Percentiles rank a stretch among this genome's conserved stretches.
phyloP scores from a whole-genome alignment of 2,797 vertebrate species.

The Geotrypetes seraphini region DNA sequence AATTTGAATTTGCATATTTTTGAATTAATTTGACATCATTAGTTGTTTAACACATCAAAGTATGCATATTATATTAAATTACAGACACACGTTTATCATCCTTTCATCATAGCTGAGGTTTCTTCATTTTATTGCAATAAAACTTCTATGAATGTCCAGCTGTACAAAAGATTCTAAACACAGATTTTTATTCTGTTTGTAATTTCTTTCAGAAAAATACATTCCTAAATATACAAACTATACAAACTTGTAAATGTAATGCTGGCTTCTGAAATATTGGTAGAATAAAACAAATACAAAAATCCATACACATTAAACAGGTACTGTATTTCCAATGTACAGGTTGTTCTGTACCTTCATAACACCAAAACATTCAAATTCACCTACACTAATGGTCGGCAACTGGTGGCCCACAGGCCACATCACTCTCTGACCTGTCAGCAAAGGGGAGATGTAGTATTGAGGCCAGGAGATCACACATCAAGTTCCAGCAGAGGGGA shows the following conservation, averaged over 20 bases:
- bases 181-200: constrained; percentile 46
- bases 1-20: too few relatives aligned
- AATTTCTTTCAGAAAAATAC: constrained; percentile 63
- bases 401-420: too few relatives aligned
- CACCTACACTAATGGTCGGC: constrained; percentile 34
- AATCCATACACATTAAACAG: constrained; percentile 32
- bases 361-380: constrained; percentile 56
- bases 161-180: constrained; percentile 55
- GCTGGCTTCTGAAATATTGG: constrained; percentile 56
- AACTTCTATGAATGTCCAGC: constrained; percentile 52
- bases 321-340: constrained; percentile 37
- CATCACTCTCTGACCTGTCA: too few relatives aligned
- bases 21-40: too few relatives aligned
- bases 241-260: constrained; percentile 60
- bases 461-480: too few relatives aligned
- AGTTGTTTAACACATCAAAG: too few relatives aligned
- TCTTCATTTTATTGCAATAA: constrained; percentile 52
- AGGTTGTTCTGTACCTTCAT: constrained; percentile 52
- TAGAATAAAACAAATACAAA: constrained; percentile 36
- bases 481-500: too few relatives aligned
- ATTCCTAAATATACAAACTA: constrained; percentile 74
- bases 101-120: constrained; percentile 30
- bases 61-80: too few relatives aligned
- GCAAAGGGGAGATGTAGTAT: too few relatives aligned
- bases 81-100: too few relatives aligned